Conservation (phyloP, 2,113 vertebrate species). For the Ctenodactylus gundi region DNA sequence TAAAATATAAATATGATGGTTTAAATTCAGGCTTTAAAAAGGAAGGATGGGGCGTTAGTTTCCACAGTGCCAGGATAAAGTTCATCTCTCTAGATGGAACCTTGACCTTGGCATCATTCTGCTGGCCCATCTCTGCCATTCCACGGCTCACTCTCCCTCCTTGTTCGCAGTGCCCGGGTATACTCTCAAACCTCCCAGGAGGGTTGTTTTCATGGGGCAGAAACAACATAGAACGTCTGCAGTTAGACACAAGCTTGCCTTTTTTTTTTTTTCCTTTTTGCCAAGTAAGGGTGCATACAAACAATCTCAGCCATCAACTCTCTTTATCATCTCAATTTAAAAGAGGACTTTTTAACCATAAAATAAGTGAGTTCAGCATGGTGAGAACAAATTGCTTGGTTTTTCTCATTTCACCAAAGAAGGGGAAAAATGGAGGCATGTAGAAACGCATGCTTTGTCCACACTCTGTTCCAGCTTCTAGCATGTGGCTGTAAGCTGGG, state of each 20-base stretch:
- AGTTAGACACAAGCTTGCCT: not conserved
- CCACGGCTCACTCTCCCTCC: constrained; percentile 6
- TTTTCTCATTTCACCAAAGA: not conserved
- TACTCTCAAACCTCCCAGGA: not conserved
- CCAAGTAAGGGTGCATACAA: constrained; percentile 29
- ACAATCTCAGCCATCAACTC: not conserved
- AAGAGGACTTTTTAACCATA: not conserved
- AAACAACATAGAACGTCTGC: not conserved
- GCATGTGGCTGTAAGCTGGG: not conserved
- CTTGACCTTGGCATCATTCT: not conserved
- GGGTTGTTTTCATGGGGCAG: not conserved
- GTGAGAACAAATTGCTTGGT: not conserved
- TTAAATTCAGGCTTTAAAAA: not conserved
- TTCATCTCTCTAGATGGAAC: not conserved
- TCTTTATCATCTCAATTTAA: constrained; percentile 18
- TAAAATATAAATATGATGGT: not conserved
- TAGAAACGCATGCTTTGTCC: not conserved
- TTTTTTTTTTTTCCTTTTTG: not conserved
- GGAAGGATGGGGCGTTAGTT: not conserved
- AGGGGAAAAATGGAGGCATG: not conserved
- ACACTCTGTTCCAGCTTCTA: not conserved
- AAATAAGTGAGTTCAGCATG: not conserved
- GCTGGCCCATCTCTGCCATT: constrained; percentile 13
- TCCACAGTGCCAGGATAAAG: not conserved
- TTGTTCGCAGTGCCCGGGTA: not conserved